Evolutionary conservation across 2,113 vertebrate species (phyloP).

Genomic region (Globicephala melas): DNA sequence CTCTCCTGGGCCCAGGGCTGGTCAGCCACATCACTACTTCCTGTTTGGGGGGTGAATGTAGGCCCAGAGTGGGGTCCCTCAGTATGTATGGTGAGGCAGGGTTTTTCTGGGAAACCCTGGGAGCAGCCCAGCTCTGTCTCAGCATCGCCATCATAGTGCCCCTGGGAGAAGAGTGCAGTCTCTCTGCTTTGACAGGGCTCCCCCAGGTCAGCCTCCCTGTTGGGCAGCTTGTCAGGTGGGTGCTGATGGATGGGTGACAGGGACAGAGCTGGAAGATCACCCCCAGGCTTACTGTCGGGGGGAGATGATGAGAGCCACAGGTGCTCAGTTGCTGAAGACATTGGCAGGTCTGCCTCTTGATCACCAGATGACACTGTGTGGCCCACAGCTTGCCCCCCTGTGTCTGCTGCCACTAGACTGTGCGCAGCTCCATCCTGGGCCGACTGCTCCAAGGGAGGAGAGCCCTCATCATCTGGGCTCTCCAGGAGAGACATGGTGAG

Average conservation of each 20-base stretch:
- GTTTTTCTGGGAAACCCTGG: slow-evolving; percentile 28
- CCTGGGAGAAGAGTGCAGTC: background rate
- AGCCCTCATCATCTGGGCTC: background rate
- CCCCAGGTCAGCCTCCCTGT: background rate
- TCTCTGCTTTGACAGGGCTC: background rate
- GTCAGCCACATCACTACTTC: background rate
- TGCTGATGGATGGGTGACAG: background rate
- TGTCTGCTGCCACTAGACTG: background rate
- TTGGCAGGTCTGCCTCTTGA: slow-evolving; percentile 3
- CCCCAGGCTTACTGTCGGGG: background rate
- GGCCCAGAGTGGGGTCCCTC: background rate
- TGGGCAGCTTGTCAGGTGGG: background rate
- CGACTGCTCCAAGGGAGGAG: background rate
- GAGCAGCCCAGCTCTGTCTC: background rate
- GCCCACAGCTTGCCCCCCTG: background rate
- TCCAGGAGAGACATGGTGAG: slow-evolving; percentile 76
- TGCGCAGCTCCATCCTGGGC: rapidly evolving
- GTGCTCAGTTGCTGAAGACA: background rate
- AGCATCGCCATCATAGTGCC: background rate
- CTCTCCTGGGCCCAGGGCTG: slow-evolving; percentile 19
- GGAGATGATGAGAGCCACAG: slow-evolving; percentile 38
- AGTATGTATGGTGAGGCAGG: background rate
- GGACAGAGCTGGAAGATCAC: background rate
- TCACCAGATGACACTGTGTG: background rate
- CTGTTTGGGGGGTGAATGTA: background rate